These are phyloP conservation scores for Sinotaia quadrata DNA, from an alignment of 2,888 invertebrate species.

Conservation along the genomic window DNA sequence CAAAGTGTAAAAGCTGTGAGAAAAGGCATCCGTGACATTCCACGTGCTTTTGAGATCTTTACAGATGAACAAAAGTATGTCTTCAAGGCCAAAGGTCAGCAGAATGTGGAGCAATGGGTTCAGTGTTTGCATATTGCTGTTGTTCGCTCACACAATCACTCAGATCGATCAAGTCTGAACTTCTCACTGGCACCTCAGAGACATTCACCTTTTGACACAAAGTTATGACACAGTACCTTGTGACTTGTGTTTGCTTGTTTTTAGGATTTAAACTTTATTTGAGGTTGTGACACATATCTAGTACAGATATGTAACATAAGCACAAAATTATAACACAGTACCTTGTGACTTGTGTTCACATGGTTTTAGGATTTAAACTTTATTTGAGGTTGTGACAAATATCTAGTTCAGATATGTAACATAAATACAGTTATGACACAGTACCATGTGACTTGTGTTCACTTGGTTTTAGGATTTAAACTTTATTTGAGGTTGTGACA, in stretches of 20 bases:
- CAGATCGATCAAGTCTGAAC: not conserved
- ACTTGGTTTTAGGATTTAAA: no score
- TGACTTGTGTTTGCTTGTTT: no score
- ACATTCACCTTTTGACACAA: not conserved
- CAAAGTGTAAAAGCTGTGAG: conserved; percentile 94
- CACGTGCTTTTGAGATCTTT: conserved; percentile 97
- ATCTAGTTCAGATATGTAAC: no score
- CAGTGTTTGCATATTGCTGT: conserved; percentile 94
- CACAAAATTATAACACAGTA: not conserved
- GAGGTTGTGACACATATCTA: no score
- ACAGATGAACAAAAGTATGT: conserved; percentile 88
- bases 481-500: no score
- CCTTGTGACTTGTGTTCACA: no score
- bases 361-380: no score
- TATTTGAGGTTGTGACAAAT: no score
- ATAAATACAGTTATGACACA: not conserved
- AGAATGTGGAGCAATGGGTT: conserved; percentile 95
- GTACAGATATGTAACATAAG: no score
- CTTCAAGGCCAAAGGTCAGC: conserved; percentile 93
- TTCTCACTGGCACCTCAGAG: not conserved
- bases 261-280: no score
- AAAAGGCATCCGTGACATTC: conserved; percentile 88
- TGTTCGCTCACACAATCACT: conserved; percentile 81
- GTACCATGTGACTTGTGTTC: no score
- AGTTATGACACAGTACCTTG: not conserved